Conservation (phyloP, 1,140 invertebrate genomes). For the Meloidogyne hapla region DNA sequence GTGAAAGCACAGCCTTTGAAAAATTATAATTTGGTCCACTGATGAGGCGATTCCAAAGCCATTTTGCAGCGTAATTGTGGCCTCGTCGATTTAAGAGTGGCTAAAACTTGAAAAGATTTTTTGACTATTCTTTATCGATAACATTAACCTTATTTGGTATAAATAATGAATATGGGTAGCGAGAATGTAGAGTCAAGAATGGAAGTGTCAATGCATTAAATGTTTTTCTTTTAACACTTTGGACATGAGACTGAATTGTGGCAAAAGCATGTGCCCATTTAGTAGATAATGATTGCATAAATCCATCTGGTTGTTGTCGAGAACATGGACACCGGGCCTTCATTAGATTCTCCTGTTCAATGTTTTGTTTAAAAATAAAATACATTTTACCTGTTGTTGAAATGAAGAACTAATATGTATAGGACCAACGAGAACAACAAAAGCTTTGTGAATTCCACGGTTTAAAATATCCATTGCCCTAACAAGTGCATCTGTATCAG, state of each 20-base stretch:
- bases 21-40: constrained; percentile 59
- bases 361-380: too few relatives aligned
- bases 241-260: constrained; percentile 48
- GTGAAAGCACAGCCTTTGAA: constrained; percentile 55
- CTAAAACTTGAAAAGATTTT: neutral
- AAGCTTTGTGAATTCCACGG: constrained; percentile 58
- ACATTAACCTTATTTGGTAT: constrained; percentile 41
- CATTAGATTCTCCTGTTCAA: constrained; percentile 17
- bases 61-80: constrained; percentile 62
- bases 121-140: neutral
- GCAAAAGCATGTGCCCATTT: constrained; percentile 46
- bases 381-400: constrained; percentile 48
- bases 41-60: constrained; percentile 62
- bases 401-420: constrained; percentile 56
- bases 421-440: constrained; percentile 57
- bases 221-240: constrained; percentile 50
- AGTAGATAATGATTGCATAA: constrained; percentile 45
- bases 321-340: constrained; percentile 52
- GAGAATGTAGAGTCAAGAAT: constrained; percentile 58
- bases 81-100: constrained; percentile 31
- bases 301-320: constrained; percentile 45
- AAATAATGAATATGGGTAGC: constrained; percentile 58
- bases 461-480: constrained; percentile 58
- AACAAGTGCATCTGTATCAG: constrained; percentile 50
- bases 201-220: constrained; percentile 60